A percentile compares a stretch with the other conserved stretches of the same genome.
Conservation (phyloP, 2,888 invertebrate genomes). For the Pantelozetes paolii region DNA sequence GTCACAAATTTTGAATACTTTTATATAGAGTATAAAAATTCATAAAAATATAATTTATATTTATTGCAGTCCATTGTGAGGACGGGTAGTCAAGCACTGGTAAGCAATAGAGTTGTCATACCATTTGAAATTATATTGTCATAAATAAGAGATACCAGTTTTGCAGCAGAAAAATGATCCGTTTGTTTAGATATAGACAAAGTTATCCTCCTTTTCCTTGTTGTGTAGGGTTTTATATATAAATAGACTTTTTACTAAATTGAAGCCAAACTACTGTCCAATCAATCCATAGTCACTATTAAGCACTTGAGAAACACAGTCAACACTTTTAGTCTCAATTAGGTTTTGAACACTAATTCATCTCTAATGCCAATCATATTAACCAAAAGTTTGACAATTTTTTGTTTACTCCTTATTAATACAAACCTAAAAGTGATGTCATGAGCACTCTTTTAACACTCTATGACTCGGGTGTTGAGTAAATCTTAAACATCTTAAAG, state of each 20-base stretch:
- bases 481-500: too few relatives aligned
- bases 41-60: too few relatives aligned
- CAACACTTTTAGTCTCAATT: conserved; percentile 13
- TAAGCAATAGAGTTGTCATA: not conserved
- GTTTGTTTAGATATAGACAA: not conserved
- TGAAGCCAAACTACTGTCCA: not conserved
- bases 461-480: too few relatives aligned
- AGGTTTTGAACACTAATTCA: conserved; percentile 10
- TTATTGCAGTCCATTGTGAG: not conserved
- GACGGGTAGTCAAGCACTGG: not conserved
- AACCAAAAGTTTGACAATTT: not conserved
- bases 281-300: not conserved
- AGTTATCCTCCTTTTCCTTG: conserved; percentile 31
- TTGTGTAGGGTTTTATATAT: conserved; percentile 1
- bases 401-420: too few relatives aligned
- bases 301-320: not conserved
- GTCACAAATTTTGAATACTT: too few relatives aligned
- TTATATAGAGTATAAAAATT: too few relatives aligned
- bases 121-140: conserved; percentile 7
- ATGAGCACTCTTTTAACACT: too few relatives aligned
- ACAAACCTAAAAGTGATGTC: too few relatives aligned
- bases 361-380: not conserved
- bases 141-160: not conserved
- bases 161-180: not conserved
- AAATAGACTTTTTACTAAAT: conserved; percentile 16